phyloP scores from a whole-genome alignment of 2,888 invertebrate species.

The Drosophila prostipennis region DNA sequence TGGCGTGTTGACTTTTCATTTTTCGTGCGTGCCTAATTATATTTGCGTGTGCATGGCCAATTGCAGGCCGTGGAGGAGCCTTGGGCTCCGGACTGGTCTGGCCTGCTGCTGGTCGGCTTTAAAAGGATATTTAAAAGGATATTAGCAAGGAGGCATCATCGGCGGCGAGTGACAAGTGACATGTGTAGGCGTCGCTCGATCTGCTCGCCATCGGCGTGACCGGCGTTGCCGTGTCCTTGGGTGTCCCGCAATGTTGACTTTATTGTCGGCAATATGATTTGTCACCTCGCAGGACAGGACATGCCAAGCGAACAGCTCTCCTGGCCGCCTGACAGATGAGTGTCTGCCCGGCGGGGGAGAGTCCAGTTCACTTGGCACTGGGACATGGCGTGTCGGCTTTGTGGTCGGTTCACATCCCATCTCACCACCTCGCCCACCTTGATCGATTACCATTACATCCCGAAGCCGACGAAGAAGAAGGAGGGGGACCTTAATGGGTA shows the following conservation, averaged over 20 bases:
- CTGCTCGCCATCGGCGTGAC: constrained; percentile 24
- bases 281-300: constrained; percentile 60
- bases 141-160: constrained; percentile 39
- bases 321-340: constrained; percentile 38
- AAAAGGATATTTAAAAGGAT: constrained; percentile 58
- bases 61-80: constrained; percentile 43
- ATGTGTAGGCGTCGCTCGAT: constrained; percentile 36
- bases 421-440: constrained; percentile 45
- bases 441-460: constrained; percentile 79
- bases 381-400: constrained; percentile 9
- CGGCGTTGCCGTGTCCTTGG: constrained; percentile 52
- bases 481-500: constrained; percentile 75
- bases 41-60: constrained; percentile 77
- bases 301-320: constrained; percentile 13
- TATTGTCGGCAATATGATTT: constrained; percentile 79
- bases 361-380: constrained; percentile 11
- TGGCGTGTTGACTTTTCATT: constrained; percentile 69
- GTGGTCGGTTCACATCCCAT: constrained; percentile 17
- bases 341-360: constrained; percentile 23
- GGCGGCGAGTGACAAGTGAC: constrained; percentile 38
- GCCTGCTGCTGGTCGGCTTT: constrained; percentile 14
- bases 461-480: constrained; percentile 22
- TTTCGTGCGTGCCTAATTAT: constrained; percentile 78
- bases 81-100: constrained; percentile 9
- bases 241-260: constrained; percentile 61